Evolutionary conservation across 2,888 invertebrate genomes (phyloP).

Genomic region (Magallana nippona): DNA sequence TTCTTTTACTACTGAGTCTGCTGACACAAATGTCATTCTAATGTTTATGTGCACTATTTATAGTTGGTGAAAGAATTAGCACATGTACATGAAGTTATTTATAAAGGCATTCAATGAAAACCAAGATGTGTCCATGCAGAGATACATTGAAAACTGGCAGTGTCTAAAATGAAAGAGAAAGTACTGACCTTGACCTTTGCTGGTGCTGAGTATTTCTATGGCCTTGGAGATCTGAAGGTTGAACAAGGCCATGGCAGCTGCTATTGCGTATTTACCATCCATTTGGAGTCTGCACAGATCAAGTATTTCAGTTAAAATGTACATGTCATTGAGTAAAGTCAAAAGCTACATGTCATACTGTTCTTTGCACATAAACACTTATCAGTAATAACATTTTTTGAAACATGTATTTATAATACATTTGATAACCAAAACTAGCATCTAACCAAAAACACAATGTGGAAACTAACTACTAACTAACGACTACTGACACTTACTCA

Average conservation of each 20-base stretch:
- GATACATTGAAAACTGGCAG: neutral
- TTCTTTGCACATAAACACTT: too few relatives aligned
- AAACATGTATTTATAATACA: too few relatives aligned
- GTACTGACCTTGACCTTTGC: constrained; percentile 71
- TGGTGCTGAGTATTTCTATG: constrained; percentile 91
- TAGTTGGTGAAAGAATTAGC: too few relatives aligned
- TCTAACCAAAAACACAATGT: neutral
- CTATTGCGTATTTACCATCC: constrained; percentile 89
- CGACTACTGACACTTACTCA: constrained; percentile 44
- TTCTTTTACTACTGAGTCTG: too few relatives aligned
- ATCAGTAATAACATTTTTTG: too few relatives aligned
- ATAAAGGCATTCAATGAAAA: too few relatives aligned
- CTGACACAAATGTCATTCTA: too few relatives aligned
- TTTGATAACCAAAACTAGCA: neutral
- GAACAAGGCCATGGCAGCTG: constrained; percentile 94
- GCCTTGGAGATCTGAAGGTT: constrained; percentile 91
- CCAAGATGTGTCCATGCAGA: neutral
- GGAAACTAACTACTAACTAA: too few relatives aligned
- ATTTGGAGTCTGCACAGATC: constrained; percentile 80
- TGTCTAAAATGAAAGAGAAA: neutral
- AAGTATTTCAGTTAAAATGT: neutral
- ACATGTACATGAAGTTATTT: too few relatives aligned
- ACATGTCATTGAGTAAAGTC: neutral
- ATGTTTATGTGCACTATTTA: too few relatives aligned
- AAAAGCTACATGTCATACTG: too few relatives aligned